phyloP scores from a whole-genome alignment of 2,797 vertebrate genomes.

The Macrochelys suwanniensis region DNA sequence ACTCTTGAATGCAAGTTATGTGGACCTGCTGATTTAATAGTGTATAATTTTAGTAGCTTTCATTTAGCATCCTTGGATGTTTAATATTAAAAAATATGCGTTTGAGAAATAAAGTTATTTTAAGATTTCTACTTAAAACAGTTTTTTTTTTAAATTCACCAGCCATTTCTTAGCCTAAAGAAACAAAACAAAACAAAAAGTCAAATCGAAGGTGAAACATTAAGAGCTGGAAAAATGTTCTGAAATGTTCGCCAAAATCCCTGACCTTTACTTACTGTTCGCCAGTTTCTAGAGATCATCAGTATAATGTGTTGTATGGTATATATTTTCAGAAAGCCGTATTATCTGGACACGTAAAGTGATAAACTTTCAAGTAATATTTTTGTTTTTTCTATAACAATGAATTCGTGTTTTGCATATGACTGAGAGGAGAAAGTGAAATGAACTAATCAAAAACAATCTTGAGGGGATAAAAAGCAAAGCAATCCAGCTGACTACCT shows the following conservation, averaged over 20 bases:
- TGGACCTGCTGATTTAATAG: too few species aligned
- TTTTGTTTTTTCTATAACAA: not conserved
- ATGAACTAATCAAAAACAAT: not conserved
- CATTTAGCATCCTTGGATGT: too few species aligned
- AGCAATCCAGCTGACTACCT: fast-evolving
- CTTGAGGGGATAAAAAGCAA: not conserved
- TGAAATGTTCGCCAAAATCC: not conserved
- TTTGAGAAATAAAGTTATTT: too few species aligned
- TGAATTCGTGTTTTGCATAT: not conserved
- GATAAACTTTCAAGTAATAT: not conserved
- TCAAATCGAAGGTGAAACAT: too few species aligned
- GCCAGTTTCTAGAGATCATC: not conserved
- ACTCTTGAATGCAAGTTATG: too few species aligned
- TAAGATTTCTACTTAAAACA: too few species aligned
- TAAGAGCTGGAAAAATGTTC: too few species aligned
- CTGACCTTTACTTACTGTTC: not conserved
- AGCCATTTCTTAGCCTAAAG: too few species aligned
- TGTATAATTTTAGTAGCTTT: too few species aligned
- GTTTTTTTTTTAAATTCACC: too few species aligned
- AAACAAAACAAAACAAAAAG: too few species aligned
- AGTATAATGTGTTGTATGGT: not conserved
- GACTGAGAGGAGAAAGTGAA: not conserved
- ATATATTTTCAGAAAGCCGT: not conserved
- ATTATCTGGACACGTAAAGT: not conserved
- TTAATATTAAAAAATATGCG: too few species aligned